A percentile compares a stretch with the other conserved stretches of the same genome.
phyloP scores from a whole-genome alignment of 23 tunicate species.

The Diplosoma virens region DNA sequence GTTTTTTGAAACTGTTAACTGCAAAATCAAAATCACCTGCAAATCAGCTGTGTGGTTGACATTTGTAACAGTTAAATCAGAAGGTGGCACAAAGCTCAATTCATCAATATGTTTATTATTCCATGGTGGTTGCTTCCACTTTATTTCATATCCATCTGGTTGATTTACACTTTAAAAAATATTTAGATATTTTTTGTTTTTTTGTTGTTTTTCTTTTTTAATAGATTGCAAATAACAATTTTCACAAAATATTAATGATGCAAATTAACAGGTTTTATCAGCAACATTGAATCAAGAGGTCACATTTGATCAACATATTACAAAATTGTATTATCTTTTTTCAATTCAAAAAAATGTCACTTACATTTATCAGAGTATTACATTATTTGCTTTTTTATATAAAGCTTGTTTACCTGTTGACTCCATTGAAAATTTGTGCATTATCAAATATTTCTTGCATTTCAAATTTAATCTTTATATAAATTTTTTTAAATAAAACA shows the following conservation, averaged over 20 bases:
- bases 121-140: constrained; percentile 55
- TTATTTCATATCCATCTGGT: constrained; percentile 35
- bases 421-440: constrained; percentile 1
- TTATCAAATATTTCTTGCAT: constrained; percentile 12
- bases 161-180: constrained; percentile 53
- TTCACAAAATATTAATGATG: too few species aligned
- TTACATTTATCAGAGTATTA: too few species aligned
- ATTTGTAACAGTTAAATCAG: constrained; percentile 62
- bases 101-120: constrained; percentile 34
- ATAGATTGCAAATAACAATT: too few species aligned
- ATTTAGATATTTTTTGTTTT: too few species aligned
- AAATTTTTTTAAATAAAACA: background rate
- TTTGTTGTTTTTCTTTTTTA: too few species aligned
- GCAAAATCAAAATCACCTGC: constrained; percentile 2
- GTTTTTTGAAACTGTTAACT: too few species aligned
- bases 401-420: background rate
- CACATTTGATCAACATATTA: too few species aligned
- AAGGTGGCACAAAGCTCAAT: constrained; percentile 39
- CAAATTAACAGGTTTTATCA: too few species aligned
- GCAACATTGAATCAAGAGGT: too few species aligned
- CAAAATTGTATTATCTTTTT: too few species aligned
- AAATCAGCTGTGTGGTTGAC: constrained; percentile 60
- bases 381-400: too few species aligned
- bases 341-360: too few species aligned
- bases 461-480: background rate